Base-by-base conservation (phyloP, 2,888 invertebrate species). In the Drepana falcataria region DNA sequence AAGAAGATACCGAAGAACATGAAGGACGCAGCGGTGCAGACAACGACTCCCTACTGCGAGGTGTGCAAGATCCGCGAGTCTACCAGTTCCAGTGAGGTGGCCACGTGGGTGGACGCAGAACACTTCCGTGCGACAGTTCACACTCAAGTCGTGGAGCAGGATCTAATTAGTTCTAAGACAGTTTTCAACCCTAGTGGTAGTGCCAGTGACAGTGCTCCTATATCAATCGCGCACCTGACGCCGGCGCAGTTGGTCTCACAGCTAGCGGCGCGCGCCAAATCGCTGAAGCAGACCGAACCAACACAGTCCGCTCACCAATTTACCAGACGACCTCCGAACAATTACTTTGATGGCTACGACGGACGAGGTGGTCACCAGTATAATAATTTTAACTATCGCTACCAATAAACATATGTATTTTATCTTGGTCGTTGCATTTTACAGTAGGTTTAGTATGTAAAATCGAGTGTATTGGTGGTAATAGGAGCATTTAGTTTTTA, bases 191-290 rank as follows among this genome's bases (percentile, higher is more conserved):
- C 89, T 0, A 81, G 75, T 35, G 89, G 90, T 2, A 81, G 85
- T 61, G 64, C 77, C 33, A 66, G 76, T 2, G 83, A 81, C 47
- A 76, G 81, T 41, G 80, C 81, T 35, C 75, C 85, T 1, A 83
- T 91, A 56, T 91, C 91, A 3, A 87, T 91, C 52, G 82, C 89
- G 21, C 91, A 91, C 56, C 72, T 91, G 64, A 91, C 91, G 9
- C 89, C 91, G 2, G 91, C 91, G 40, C 91, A 91, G 65, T 68
- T 91, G 55, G 89, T 91, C 54, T 89, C 88, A 0, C 91, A 89
- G 69, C 64, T 90, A 49, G 89, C 88, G 35, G 90, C 90, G 6
- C 81, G 89, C 35, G 91, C 91, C 59, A 91, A 90, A 72, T 85
- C 88, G 1, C 57, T 90, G 64, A 84, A 88, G 66, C 82, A 88